Evolutionary conservation across 2,113 vertebrate species (phyloP).

Genomic region (Dromas ardeola): DNA sequence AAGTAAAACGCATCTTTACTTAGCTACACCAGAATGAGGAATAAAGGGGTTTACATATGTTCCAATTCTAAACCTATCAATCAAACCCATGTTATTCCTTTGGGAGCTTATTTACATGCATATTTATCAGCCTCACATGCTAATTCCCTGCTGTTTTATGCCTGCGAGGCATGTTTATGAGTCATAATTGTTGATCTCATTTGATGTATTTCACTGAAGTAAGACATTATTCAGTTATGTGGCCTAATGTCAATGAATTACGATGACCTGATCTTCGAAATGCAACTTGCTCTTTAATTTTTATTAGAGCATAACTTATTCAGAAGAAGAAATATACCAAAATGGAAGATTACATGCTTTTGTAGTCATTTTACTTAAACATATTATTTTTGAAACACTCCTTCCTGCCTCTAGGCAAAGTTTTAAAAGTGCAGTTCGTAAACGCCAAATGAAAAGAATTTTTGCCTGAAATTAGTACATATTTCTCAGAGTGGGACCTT

Average conservation of each 20-base stretch:
- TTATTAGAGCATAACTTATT: conserved; percentile 76
- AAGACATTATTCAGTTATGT: conserved; percentile 99
- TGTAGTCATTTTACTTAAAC: conserved; percentile 52
- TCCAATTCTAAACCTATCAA: conserved; percentile 99
- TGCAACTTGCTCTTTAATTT: conserved; percentile 90
- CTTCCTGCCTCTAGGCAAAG: conserved; percentile 39
- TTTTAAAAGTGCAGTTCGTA: conserved; percentile 10
- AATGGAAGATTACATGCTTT: conserved; percentile 55
- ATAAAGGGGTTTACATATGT: conserved; percentile 99
- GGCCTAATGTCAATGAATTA: conserved; percentile 97
- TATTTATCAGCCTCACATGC: conserved; percentile 99
- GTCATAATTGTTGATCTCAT: conserved; percentile 99
- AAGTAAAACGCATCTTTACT: conserved; percentile 93
- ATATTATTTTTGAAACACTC: conserved; percentile 50
- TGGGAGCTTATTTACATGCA: conserved; percentile 99
- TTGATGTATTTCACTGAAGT: conserved; percentile 98
- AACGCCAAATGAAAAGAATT: conserved; percentile 22
- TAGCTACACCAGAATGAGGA: conserved; percentile 93
- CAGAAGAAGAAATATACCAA: conserved; percentile 57
- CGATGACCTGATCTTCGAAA: conserved; percentile 92
- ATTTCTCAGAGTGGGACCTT: neutral
- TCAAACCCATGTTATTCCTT: conserved; percentile 98
- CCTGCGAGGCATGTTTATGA: conserved; percentile 99
- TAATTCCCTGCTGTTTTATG: conserved; percentile 99
- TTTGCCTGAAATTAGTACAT: neutral